Percentiles rank a stretch among this genome's conserved stretches.
These are phyloP conservation scores for Sialis lutaria DNA, from an alignment of 2,888 invertebrate genomes.

Conservation along the genomic window DNA sequence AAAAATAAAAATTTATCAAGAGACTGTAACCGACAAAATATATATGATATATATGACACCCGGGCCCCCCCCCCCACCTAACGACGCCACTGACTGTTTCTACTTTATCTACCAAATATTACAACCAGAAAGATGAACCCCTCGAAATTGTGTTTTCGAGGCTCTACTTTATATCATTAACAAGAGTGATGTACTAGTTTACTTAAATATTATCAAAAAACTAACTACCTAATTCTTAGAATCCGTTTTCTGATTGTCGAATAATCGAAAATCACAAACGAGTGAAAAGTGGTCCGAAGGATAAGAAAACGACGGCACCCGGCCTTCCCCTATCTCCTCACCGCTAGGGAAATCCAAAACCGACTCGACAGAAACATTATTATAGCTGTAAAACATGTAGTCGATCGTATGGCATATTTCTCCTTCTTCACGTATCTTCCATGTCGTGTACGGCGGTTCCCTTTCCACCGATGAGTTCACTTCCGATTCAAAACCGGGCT, in stretches of 20 bases:
- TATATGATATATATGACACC: too few relatives aligned
- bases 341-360: constrained; percentile 41
- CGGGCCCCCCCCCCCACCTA: too few relatives aligned
- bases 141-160: too few relatives aligned
- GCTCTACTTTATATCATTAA: too few relatives aligned
- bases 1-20: too few relatives aligned
- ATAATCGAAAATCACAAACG: constrained; percentile 37
- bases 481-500: constrained; percentile 1
- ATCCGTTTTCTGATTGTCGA: background rate
- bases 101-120: too few relatives aligned
- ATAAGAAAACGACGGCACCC: constrained; percentile 48
- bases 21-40: too few relatives aligned
- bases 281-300: constrained; percentile 66
- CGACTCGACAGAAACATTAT: constrained; percentile 34
- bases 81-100: too few relatives aligned
- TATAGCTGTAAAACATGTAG: constrained; percentile 47
- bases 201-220: too few relatives aligned
- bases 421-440: constrained; percentile 54
- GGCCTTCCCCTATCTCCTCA: constrained; percentile 44
- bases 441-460: constrained; percentile 58
- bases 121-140: too few relatives aligned
- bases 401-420: constrained; percentile 59
- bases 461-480: constrained; percentile 20
- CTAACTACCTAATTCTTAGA: background rate
- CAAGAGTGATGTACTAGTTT: too few relatives aligned